phyloP scores from a whole-genome alignment of 2,113 vertebrate species.

The Sprattus sprattus region DNA sequence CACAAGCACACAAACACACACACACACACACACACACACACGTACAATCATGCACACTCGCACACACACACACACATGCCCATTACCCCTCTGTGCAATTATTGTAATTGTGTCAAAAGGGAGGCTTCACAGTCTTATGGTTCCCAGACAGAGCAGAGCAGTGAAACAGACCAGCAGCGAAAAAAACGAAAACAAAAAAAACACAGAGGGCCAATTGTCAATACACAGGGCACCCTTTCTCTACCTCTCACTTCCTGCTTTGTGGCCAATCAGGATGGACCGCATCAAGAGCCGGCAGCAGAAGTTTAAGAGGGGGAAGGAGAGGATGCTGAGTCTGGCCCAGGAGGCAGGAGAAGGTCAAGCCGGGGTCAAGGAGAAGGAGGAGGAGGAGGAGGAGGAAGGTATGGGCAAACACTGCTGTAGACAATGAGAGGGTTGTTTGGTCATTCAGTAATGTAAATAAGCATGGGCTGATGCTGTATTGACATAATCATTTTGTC shows the following conservation, averaged over 20 bases:
- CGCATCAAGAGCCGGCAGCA: slow-evolving; percentile 92
- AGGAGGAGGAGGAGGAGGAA: slow-evolving; percentile 82
- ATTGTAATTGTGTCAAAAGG: slow-evolving; percentile 26
- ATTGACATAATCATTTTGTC: too few relatives aligned
- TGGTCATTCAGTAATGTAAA: background rate
- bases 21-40: background rate
- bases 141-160: background rate
- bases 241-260: background rate
- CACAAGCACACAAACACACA: background rate
- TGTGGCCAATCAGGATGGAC: slow-evolving; percentile 80
- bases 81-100: slow-evolving; percentile 24
- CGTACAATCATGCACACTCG: background rate
- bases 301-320: slow-evolving; percentile 93
- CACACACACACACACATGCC: slow-evolving; percentile 25
- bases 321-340: slow-evolving; percentile 85
- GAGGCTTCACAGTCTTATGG: background rate
- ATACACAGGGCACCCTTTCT: slow-evolving; percentile 2
- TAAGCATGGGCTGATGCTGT: background rate
- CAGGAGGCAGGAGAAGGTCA: slow-evolving; percentile 75
- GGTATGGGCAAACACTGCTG: slow-evolving; percentile 19
- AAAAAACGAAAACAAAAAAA: background rate
- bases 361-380: slow-evolving; percentile 66
- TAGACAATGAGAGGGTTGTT: background rate
- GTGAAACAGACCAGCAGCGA: background rate
- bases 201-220: background rate